Evolutionary conservation across 2,888 invertebrate species (phyloP).

Genomic region (Stenodema calcarata): DNA sequence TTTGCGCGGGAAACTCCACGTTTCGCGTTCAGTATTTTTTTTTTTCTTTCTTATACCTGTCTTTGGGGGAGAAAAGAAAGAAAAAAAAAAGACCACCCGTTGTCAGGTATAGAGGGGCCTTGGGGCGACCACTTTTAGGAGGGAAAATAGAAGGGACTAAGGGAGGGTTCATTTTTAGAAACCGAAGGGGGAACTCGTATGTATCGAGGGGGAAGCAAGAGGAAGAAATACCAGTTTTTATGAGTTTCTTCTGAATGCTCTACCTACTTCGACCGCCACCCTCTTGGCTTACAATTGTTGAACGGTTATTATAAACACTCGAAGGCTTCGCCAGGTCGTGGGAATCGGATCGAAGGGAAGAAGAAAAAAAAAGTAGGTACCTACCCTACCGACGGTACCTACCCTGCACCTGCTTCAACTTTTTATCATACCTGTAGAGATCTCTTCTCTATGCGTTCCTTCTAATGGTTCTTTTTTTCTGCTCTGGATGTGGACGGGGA

Average conservation of each 20-base stretch:
- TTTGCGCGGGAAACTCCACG: too few species aligned
- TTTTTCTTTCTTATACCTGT: too few species aligned
- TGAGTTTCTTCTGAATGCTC: neutral
- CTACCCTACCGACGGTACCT: neutral
- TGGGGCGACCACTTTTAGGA: neutral
- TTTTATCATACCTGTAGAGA: neutral
- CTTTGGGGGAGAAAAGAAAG: too few species aligned
- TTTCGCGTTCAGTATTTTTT: too few species aligned
- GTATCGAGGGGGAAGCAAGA: neutral
- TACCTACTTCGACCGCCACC: neutral
- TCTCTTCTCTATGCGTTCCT: neutral
- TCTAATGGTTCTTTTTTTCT: neutral
- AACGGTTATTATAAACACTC: neutral
- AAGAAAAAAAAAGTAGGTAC: neutral
- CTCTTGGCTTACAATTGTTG: neutral
- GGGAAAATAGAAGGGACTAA: neutral
- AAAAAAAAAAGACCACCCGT: neutral
- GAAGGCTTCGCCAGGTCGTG: neutral
- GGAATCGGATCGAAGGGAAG: neutral
- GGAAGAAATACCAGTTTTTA: constrained; percentile 2
- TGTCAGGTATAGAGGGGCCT: neutral
- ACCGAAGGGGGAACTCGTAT: neutral
- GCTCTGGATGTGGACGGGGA: neutral
- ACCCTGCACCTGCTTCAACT: neutral
- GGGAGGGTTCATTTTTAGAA: neutral